These are phyloP conservation scores for rat (Rattus norvegicus) DNA, from an alignment of 2,113 vertebrate species.

Conservation along the genomic window GRCr8 NC_086032.1:76062001-76062500, in stretches of 20 bases:
- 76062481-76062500: not conserved
- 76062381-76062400: not conserved
- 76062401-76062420: not conserved
- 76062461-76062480: not conserved
- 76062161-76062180: not conserved
- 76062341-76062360: not conserved
- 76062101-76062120: not conserved
- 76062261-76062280: not conserved
- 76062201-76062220: constrained; percentile 27
- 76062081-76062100: not conserved
- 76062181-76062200: not conserved
- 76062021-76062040: not conserved
- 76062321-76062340: not conserved
- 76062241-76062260: not conserved
- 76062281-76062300: not conserved
- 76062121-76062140: not conserved
- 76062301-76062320: not conserved
- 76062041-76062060: not conserved
- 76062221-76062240: not conserved
- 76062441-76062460: not conserved
- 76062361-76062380: too few species aligned
- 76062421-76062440: not conserved
- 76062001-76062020: not conserved
- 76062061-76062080: not conserved
- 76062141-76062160: not conserved